Evolutionary conservation across 2,888 invertebrate genomes (phyloP), one percentile per base, ranked within the genome.

Genomic region (Lymantria monacha): DNA sequence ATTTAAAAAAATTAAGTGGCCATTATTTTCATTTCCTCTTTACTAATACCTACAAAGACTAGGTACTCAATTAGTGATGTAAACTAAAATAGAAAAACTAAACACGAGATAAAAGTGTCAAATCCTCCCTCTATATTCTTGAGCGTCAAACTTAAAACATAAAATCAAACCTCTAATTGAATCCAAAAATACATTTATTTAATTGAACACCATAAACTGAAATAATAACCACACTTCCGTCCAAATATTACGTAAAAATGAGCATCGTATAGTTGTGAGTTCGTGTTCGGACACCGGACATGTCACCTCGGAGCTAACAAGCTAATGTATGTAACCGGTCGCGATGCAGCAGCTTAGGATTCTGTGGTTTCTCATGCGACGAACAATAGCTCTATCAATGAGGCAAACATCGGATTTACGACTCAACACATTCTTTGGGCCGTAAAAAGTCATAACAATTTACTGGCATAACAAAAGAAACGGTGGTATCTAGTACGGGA

Each of bases 381-480:
- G 74, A 68, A 84, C 86, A 85, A 83, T 82, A 68, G 74, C 61
- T 61, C 63, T 78, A 78, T 79, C 82, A 83, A 82, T 80, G 76
- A 73, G 76, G 67, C 78, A 80, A 79, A 78, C 81, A 78, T 72
- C 75, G 75, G 77, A 75, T 84, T 85, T 84, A 87, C 79, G 79
- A 85, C 76, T 77, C 77, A 71, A 80, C 83, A 81, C 85, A 81
- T 82, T 80, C 79, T 78, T 72, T 68, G 63, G 71, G 72, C 79
- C 81, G 83, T 87, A 85, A 87, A 87, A 80, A 81, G 84, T 79
- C 77, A 82, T 85, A 87, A 85, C 85, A 88, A 85, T 87, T 85
- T 82, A 84, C 79, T 74, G 76, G 72, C 78, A 79, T 79, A 86
- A 89, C 88, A 89, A 89, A n/a, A 88, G 86, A 82, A 82, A 79